These are phyloP conservation scores for Ancistrus triradiatus DNA, from an alignment of 2,113 vertebrate genomes.

Conservation along the genomic window DNA sequence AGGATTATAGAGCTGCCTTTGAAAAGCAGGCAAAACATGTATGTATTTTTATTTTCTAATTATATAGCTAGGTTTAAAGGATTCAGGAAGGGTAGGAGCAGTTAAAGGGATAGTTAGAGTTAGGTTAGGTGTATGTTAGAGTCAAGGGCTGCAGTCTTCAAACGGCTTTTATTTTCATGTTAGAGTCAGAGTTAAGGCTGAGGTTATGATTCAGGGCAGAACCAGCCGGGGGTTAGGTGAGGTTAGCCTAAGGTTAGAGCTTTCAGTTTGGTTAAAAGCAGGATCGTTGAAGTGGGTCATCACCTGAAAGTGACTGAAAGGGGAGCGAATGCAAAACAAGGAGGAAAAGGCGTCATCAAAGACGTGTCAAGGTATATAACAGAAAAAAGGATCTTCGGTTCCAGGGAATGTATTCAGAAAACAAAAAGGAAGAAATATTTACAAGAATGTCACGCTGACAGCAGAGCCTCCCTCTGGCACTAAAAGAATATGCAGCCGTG, in stretches of 20 bases:
- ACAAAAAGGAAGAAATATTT: too few relatives aligned
- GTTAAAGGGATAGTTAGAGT: constrained; percentile 57
- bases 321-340: not conserved
- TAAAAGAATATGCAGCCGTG: too few relatives aligned
- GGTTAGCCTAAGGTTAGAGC: constrained; percentile 62
- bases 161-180: constrained; percentile 45
- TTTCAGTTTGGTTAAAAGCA: constrained; percentile 66
- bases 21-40: constrained; percentile 67
- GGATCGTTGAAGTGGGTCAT: constrained; percentile 54
- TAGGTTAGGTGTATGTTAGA: constrained; percentile 62
- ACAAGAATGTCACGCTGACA: too few relatives aligned
- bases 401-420: too few relatives aligned
- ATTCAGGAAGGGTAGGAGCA: constrained; percentile 52
- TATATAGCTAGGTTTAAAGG: constrained; percentile 45
- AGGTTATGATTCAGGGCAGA: constrained; percentile 56
- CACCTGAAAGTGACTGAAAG: not conserved
- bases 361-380: too few relatives aligned
- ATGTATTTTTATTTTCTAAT: not conserved
- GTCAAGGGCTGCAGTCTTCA: constrained; percentile 52
- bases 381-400: too few relatives aligned
- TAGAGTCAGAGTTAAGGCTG: constrained; percentile 61
- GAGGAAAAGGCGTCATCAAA: not conserved
- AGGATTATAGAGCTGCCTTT: not conserved
- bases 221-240: constrained; percentile 54
- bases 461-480: too few relatives aligned